Base-by-base conservation (phyloP, 2,888 invertebrate species). In the Alviniconcha strummeri region DNA sequence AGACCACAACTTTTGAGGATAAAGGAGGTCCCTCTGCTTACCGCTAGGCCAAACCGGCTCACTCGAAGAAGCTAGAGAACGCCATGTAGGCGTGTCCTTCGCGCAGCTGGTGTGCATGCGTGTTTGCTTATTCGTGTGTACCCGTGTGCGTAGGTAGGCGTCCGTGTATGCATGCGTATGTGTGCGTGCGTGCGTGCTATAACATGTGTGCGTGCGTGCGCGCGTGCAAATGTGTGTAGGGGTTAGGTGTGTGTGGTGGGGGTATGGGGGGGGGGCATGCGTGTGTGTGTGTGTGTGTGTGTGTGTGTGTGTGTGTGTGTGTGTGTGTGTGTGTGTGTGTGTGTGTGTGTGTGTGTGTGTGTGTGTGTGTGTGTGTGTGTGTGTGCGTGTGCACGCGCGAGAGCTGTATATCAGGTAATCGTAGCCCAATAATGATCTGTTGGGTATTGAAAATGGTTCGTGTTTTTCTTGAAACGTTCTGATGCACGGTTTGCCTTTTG, bases 291-390 rank as follows among this genome's bases (percentile, higher is more conserved):
- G 36, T 36, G 36, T 36, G 36, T 36, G 36, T 36, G 36, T 36
- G 36, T 36, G 36, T 36, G 36, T 36, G 36, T 36, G 36, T 69
- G 69, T 17, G 13, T 69, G 13, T 69, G 13, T 69, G 13, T 17
- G n/a, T 17, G 13, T 69, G 17, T 69, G 13, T 69, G 69, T 69
- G 13, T 69, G 69, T 17, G 13, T 69, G 69, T 69, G 13, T 69
- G 17, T 69, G 13, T 69, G 17, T 69, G 13, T 69, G 17, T 69
- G 69, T 69, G 69, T 69, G 69, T 69, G 69, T 69, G 69, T 69
- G 69, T 69, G 69, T 69, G 69, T 17, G 69, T 69, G 69, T 17
- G 69, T 69, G 69, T 17, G 69, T 69, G 11, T 69, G 69, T 69
- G 69, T 69, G 69, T 69, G 69, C 6, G 17, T 17, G 69, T 69